phyloP scores from a whole-genome alignment of 2,888 invertebrate species.

The Lacanobia oleracea region DNA sequence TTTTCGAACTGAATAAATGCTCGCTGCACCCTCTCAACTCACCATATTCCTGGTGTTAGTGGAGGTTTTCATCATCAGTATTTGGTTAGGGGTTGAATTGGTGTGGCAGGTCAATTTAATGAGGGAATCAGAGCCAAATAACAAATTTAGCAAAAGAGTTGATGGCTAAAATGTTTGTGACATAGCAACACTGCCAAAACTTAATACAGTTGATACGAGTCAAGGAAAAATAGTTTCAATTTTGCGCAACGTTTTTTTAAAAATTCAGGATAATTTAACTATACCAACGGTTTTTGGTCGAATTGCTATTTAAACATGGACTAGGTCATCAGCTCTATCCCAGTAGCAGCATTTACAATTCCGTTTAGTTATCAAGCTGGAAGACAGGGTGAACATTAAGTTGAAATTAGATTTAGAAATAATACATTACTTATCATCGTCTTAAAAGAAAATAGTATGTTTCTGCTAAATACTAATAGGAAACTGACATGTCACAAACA shows the following conservation, averaged over 20 bases:
- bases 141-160: background rate
- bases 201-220: no score
- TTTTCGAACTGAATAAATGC: no score
- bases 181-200: background rate
- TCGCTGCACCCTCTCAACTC: no score
- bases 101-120: background rate
- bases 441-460: background rate
- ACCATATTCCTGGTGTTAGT: no score
- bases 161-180: background rate
- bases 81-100: no score
- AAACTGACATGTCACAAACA: slow-evolving; percentile 6
- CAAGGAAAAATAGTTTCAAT: no score
- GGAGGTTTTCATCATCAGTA: no score
- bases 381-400: background rate
- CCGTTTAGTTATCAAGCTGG: background rate
- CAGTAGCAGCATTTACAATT: background rate
- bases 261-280: no score
- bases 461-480: background rate
- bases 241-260: no score
- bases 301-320: background rate
- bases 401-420: slow-evolving; percentile 7
- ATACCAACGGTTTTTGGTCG: no score
- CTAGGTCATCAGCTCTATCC: background rate
- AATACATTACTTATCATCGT: background rate
- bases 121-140: background rate